These are phyloP conservation scores for Tetramorium parvispinum DNA, from an alignment of 1,140 invertebrate genomes.

Conservation along the genomic window DNA sequence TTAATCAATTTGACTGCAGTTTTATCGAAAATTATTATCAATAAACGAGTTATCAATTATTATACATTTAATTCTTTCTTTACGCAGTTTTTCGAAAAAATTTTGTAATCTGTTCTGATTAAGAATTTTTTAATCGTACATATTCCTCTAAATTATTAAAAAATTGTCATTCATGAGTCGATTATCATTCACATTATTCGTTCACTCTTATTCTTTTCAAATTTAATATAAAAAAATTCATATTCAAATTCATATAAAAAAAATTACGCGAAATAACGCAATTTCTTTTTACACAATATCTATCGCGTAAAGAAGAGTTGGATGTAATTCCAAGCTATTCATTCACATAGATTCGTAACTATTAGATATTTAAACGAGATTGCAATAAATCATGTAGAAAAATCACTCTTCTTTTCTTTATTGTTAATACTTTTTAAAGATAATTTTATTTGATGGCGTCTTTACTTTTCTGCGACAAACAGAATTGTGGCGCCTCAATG, in stretches of 20 bases:
- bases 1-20: neutral
- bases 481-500: conserved; percentile 46
- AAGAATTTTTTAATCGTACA: too few species aligned
- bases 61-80: neutral
- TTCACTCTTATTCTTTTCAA: too few species aligned
- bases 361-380: neutral
- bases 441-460: conserved; percentile 4
- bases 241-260: too few species aligned
- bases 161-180: too few species aligned
- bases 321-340: neutral
- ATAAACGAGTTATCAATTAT: neutral
- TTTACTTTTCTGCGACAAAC: conserved; percentile 52
- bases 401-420: neutral
- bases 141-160: too few species aligned
- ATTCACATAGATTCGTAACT: neutral
- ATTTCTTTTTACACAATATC: too few species aligned
- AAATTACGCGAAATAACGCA: too few species aligned
- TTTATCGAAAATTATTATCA: neutral
- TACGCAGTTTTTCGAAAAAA: too few species aligned
- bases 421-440: neutral
- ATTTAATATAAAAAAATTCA: too few species aligned
- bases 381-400: neutral
- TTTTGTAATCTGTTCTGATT: too few species aligned
- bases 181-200: too few species aligned
- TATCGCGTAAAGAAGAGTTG: too few species aligned